A percentile compares a stretch with the other conserved stretches of the same genome.
Conservation (phyloP, 2,888 invertebrate species). For the Phalangium opilio region DNA sequence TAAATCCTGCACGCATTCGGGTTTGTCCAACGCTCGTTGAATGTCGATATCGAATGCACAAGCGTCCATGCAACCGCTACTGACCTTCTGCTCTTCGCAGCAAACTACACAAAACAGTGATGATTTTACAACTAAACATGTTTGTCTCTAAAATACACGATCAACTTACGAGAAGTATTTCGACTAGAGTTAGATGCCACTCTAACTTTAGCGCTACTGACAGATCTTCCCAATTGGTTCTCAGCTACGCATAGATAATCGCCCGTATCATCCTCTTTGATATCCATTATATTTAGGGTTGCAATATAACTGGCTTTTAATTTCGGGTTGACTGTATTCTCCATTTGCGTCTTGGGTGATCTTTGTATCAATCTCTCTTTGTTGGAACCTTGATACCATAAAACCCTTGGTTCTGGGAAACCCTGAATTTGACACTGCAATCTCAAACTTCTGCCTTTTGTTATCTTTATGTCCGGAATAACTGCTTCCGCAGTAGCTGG, state of each 20-base stretch:
- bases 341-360: conserved; percentile 3
- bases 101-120: conserved; percentile 41
- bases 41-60: conserved; percentile 70
- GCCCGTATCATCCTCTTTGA: conserved; percentile 46
- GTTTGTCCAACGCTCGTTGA: conserved; percentile 61
- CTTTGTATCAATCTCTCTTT: conserved; percentile 39
- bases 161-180: conserved; percentile 13
- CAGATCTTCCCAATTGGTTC: conserved; percentile 50
- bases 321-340: background rate
- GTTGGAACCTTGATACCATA: conserved; percentile 60
- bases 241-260: conserved; percentile 73
- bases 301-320: conserved; percentile 10
- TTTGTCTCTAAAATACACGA: background rate
- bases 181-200: conserved; percentile 9
- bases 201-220: conserved; percentile 15
- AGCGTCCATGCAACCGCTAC: conserved; percentile 59
- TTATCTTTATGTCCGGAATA: conserved; percentile 54
- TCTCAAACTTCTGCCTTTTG: conserved; percentile 55
- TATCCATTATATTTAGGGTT: conserved; percentile 9
- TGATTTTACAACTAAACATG: no score
- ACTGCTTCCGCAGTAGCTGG: conserved; percentile 59
- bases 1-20: conserved; percentile 65
- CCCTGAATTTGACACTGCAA: conserved; percentile 63
- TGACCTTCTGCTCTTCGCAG: conserved; percentile 63
- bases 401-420: conserved; percentile 59